phyloP scores from a whole-genome alignment of 2,797 vertebrate genomes.

The Chelidonichthys spinosus region DNA sequence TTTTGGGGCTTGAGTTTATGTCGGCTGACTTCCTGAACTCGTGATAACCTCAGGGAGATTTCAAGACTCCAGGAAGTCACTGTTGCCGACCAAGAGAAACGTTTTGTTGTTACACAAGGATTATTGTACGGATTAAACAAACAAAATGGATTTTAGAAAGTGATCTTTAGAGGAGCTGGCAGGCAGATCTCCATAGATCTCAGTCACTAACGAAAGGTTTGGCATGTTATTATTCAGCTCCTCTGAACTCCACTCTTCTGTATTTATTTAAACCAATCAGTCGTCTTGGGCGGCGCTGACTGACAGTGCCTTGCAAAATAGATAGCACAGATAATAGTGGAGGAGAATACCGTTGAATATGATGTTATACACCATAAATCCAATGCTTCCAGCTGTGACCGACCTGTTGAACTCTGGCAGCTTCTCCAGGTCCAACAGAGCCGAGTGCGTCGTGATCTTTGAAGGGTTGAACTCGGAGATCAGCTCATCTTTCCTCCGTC shows the following conservation, averaged over 20 bases:
- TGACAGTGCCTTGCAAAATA: too few species aligned
- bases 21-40: background rate
- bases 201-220: too few species aligned
- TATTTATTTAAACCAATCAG: too few species aligned
- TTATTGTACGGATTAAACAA: background rate
- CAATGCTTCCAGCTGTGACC: background rate
- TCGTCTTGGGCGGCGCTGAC: too few species aligned
- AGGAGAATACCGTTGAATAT: too few species aligned
- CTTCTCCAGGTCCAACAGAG: conserved; percentile 91
- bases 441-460: conserved; percentile 92
- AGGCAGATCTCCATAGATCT: background rate
- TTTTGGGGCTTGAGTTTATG: background rate
- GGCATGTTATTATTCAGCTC: too few species aligned
- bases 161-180: too few species aligned
- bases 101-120: background rate
- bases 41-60: background rate
- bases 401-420: conserved; percentile 94
- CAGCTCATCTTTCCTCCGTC: conserved; percentile 89
- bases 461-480: conserved; percentile 89
- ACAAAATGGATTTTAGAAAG: background rate
- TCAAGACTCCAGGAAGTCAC: background rate
- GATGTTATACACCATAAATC: too few species aligned
- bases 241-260: too few species aligned
- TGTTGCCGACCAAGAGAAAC: too few species aligned
- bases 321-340: too few species aligned